phyloP scores from a whole-genome alignment of 2,113 vertebrate genomes.

The Jaculus jaculus region DNA sequence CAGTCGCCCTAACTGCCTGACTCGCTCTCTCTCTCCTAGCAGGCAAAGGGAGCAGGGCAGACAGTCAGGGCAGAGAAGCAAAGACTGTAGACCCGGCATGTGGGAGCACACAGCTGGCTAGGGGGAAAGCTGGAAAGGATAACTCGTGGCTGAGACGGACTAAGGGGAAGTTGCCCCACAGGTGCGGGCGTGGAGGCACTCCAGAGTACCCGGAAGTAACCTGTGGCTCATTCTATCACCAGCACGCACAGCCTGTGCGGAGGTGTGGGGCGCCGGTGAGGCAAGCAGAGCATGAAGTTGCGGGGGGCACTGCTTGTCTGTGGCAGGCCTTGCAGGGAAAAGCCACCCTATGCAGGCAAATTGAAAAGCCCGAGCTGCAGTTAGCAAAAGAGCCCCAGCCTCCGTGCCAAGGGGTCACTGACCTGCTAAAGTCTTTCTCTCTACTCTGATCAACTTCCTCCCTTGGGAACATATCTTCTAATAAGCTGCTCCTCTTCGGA shows the following conservation, averaged over 20 bases:
- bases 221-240: not conserved
- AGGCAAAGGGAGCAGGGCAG: no score
- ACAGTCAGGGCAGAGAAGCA: not conserved
- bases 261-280: not conserved
- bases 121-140: no score
- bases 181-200: not conserved
- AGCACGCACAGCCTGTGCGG: not conserved
- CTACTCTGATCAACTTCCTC: not conserved
- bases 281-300: not conserved
- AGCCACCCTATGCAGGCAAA: not conserved
- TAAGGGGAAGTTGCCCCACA: no score
- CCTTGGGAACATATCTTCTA: not conserved
- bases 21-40: no score
- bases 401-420: not conserved
- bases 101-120: not conserved
- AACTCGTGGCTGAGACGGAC: no score
- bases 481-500: not conserved
- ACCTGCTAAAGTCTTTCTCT: not conserved
- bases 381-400: not conserved
- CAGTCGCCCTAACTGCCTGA: no score
- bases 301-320: no score
- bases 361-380: not conserved
- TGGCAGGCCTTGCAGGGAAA: not conserved
- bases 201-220: no score
- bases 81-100: not conserved